Evolutionary conservation across 2,797 vertebrate genomes (phyloP).

Genomic region (Oreochromis grahami): DNA sequence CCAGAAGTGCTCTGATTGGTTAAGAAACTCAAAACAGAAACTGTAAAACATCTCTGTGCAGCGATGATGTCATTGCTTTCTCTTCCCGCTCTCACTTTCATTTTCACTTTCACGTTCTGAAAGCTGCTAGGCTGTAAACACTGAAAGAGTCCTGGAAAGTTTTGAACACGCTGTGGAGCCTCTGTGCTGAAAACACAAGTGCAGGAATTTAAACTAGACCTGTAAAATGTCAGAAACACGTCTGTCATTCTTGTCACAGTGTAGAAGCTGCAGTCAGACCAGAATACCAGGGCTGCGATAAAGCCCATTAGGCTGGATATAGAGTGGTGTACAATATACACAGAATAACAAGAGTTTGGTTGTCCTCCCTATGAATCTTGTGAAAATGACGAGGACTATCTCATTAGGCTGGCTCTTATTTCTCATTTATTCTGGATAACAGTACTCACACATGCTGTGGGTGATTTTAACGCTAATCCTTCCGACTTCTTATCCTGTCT

Average conservation of each 20-base stretch:
- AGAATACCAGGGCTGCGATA: background rate
- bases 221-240: background rate
- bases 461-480: too few species aligned
- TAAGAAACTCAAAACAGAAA: background rate
- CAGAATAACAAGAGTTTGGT: background rate
- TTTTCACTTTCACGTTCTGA: background rate
- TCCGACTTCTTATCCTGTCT: too few species aligned
- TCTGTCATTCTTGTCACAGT: background rate
- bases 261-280: background rate
- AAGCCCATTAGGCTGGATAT: background rate
- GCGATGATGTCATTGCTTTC: background rate
- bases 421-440: too few species aligned
- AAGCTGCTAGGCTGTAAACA: background rate
- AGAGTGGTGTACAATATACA: background rate
- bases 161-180: background rate
- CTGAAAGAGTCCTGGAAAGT: background rate
- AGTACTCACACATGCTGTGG: too few species aligned
- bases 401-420: background rate
- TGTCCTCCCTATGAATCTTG: background rate
- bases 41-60: background rate
- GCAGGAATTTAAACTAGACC: background rate
- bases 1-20: background rate
- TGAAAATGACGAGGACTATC: background rate
- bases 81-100: background rate
- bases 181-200: background rate